phyloP scores from a whole-genome alignment of 2,888 invertebrate species.

The Orchesellides sinensis region DNA sequence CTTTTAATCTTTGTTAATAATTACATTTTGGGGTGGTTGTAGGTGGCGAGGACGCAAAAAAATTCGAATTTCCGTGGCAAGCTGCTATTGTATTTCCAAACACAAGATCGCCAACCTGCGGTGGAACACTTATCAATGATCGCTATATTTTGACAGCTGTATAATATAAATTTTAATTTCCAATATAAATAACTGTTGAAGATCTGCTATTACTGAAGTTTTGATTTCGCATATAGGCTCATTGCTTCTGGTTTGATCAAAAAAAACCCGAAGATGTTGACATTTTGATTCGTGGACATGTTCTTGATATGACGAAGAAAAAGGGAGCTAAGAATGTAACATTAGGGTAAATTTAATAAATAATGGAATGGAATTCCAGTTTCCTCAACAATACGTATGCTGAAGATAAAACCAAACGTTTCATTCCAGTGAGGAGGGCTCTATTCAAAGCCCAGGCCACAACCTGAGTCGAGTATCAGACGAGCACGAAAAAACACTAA shows the following conservation, averaged over 20 bases:
- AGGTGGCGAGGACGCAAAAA: background rate
- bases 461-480: slow-evolving; percentile 59
- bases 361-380: too few species aligned
- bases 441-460: slow-evolving; percentile 67
- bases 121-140: slow-evolving; percentile 35
- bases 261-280: slow-evolving; percentile 11
- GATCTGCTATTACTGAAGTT: background rate
- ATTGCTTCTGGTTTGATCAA: slow-evolving; percentile 16
- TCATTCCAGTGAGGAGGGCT: slow-evolving; percentile 63
- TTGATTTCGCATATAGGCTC: background rate
- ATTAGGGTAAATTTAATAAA: slow-evolving; percentile 45
- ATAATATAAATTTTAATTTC: background rate
- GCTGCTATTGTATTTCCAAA: slow-evolving; percentile 12
- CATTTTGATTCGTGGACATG: slow-evolving; percentile 33
- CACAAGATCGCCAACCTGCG: background rate
- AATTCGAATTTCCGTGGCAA: slow-evolving; percentile 47
- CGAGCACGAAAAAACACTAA: slow-evolving; percentile 65
- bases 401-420: too few species aligned
- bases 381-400: too few species aligned
- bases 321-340: slow-evolving; percentile 38
- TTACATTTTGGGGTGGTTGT: background rate
- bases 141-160: slow-evolving; percentile 34
- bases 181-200: background rate
- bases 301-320: slow-evolving; percentile 46
- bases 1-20: background rate